Base-by-base conservation (phyloP, 2,113 vertebrate species). In the Mola mola region DNA sequence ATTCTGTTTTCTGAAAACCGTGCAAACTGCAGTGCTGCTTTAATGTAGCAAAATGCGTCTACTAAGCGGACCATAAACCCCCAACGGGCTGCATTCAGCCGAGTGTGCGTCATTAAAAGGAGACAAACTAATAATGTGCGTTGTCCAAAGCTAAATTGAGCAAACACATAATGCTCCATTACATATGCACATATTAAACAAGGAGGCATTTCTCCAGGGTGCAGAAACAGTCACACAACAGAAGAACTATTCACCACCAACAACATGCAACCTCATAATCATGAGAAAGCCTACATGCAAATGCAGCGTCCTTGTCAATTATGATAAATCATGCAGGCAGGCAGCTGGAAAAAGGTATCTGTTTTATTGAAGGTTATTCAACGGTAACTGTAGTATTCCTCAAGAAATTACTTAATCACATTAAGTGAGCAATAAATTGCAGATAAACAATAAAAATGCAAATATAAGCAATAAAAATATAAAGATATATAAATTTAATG, bases 141-240 rank as follows among this genome's bases (percentile, higher is more conserved):
- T 52, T 66, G 67, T 79, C 62, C 67, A 77, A 79, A 84, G 40
- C 68, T 66, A 52, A 62, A 72, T 60, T 61, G 59, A 69, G 78
- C 49, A 36, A 51, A 65, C 64, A 46, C 50, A 75, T 79, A 78
- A 81, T 74, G 50, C 61, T 36, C 0, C 40, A 67, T 88, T 82
- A 67, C 42, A 17, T 71, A 85, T 89, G 84, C 75, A 80, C 85
- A 88, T 88, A 85, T 79, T 88, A 81, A 90, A 71, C 74, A 60
- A 72, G 58, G 60, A 67, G 58, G 70, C 58, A 67, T 85, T 84
- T 84, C 85, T 77, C 69, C 70, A 59, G 66, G 69, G 56, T 50
- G 48, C 33, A 21, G 22, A 33, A 58, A 59, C 31, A 49, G 40
- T 20, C 40, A 38, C 46, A 62, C 77, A 72, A 76, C 68, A 77